Evolutionary conservation across 2,113 vertebrate species (phyloP).

Genomic region (Sceloporus tristichus): DNA sequence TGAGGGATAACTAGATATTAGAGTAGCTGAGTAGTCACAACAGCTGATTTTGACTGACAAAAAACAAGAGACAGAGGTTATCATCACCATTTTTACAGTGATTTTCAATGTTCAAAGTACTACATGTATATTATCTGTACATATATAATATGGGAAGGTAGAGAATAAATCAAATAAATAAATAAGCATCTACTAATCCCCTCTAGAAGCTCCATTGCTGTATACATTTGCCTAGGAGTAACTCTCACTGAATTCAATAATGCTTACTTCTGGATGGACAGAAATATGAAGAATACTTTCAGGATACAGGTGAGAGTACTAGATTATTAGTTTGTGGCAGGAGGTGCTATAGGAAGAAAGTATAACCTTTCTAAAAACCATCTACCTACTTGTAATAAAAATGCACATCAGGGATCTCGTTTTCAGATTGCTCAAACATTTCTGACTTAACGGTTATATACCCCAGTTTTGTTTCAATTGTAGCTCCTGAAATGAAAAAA

Average conservation of each 20-base stretch:
- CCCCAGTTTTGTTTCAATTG: conserved; percentile 80
- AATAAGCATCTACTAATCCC: neutral
- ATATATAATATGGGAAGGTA: neutral
- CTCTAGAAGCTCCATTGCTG: neutral
- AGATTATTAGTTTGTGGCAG: neutral
- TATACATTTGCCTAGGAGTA: neutral
- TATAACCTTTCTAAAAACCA: neutral
- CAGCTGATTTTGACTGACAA: neutral
- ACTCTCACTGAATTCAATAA: too few species aligned
- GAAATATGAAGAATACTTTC: too few species aligned
- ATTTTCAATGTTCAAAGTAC: neutral
- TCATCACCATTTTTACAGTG: neutral
- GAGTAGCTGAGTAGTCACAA: neutral
- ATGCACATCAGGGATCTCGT: conserved; percentile 87
- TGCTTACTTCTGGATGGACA: too few species aligned
- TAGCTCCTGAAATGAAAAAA: conserved; percentile 82
- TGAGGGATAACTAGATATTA: too few species aligned
- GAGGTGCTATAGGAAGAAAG: neutral
- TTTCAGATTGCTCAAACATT: conserved; percentile 79
- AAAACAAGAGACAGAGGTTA: neutral
- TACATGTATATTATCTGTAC: neutral
- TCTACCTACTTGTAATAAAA: conserved; percentile 94
- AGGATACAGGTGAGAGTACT: neutral
- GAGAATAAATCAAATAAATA: neutral
- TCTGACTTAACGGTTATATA: conserved; percentile 84